Base-by-base conservation (phyloP, 2,888 invertebrate genomes). In the Coronaproctus castanopsis region DNA sequence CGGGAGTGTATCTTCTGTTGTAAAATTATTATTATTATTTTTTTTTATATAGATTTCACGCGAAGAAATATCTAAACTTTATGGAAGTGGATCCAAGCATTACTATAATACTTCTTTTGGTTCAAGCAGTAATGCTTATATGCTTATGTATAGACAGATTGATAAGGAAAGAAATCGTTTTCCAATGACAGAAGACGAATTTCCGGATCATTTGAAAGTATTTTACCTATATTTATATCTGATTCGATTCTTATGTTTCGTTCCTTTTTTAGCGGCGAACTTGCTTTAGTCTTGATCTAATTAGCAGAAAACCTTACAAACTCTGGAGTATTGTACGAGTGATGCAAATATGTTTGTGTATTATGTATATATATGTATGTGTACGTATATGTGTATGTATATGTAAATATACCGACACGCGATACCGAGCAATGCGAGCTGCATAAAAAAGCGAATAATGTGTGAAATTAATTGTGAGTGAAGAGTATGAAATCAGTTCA, bases 61-160 rank as follows among this genome's bases (percentile, higher is more conserved):
- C 65, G 84, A 86, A 65, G 88, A 90, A 67, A 86, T 90, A 60
- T 77, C 80, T 65, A 85, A 83, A 71, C 85, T 87, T 0, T 90
- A 85, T 70, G 90, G 90, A 8, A 85, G 58, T 21, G 80, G 80
- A 24, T 72, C 74, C 21, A 73, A 78, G 62, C 77, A 79, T 18
- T 83, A 81, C 68, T 86, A 84, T 69, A 82, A 82, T 19, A 82
- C 83, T 51, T 80, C 81, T 48, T 86, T 82, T 69, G 82, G 82
- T 65, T 82, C 84, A 58, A 87, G 87, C 67, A 87, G 87, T 54
- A 89, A 88, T 71, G 90, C 89, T 0, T 90, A 90, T 68, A 90
- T 90, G 89, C 75, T 91, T 60, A 87, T 90, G 85, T 91, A 90
- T 69, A 75, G 90, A 55, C 84, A 85, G 71, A 79, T 82, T 54